A percentile compares a stretch with the other conserved stretches of the same genome.
These are phyloP conservation scores for Ylistrum balloti DNA, from an alignment of 1,140 invertebrate species.

Conservation along the genomic window DNA sequence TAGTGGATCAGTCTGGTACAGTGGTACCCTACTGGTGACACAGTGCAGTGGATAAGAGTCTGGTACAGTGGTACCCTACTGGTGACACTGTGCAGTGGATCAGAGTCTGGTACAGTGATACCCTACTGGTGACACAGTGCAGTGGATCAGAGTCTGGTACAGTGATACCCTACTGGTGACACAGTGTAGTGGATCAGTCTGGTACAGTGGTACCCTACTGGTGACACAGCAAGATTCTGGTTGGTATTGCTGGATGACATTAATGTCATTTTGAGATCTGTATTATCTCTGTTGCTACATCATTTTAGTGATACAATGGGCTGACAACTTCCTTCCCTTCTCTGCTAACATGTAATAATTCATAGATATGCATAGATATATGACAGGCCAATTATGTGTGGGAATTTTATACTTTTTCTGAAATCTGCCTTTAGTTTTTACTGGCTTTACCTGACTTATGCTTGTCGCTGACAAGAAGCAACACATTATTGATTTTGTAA, in stretches of 20 bases:
- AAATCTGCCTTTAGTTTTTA: conserved; percentile 5
- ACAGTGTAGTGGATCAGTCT: no score
- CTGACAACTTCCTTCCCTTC: background rate
- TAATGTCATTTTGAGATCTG: background rate
- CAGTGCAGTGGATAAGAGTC: no score
- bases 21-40: no score
- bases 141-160: no score
- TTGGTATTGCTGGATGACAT: background rate
- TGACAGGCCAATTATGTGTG: background rate
- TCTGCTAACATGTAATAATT: background rate
- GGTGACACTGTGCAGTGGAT: no score
- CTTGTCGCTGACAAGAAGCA: conserved; percentile 11
- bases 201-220: no score
- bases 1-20: no score
- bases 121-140: no score
- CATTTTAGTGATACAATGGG: background rate
- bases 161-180: no score
- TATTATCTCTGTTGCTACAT: background rate
- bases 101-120: no score
- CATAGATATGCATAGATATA: background rate
- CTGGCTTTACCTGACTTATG: background rate
- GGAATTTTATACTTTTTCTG: background rate
- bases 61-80: no score
- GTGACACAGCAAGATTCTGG: no score
- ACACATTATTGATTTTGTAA: background rate